phyloP scores from a whole-genome alignment of 2,797 vertebrate species.

The Phrynocephalus forsythii region DNA sequence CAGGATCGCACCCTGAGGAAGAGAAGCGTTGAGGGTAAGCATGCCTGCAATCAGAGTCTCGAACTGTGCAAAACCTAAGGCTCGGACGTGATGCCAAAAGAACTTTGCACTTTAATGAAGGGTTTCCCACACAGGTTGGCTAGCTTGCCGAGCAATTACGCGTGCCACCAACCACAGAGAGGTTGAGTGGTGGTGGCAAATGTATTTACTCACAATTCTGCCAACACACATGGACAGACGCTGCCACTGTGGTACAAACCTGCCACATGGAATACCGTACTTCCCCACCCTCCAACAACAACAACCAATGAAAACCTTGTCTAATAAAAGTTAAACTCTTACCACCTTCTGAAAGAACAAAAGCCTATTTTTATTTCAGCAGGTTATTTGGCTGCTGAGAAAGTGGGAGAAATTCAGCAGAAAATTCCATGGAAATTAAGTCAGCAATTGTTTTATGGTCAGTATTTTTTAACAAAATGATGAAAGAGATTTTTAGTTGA shows the following conservation, averaged over 20 bases:
- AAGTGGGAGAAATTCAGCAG: no score
- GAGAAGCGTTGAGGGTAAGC: background rate
- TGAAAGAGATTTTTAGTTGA: background rate
- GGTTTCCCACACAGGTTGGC: background rate
- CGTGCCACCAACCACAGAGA: background rate
- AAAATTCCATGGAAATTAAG: slow-evolving; percentile 5
- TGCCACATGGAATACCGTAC: background rate
- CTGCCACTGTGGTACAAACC: background rate
- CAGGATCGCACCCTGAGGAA: background rate
- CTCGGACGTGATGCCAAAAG: background rate
- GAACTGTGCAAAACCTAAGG: background rate
- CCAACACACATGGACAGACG: background rate
- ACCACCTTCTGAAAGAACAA: slow-evolving; percentile 15
- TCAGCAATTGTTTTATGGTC: background rate
- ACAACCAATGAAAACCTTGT: background rate
- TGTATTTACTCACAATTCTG: background rate
- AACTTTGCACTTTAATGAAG: background rate
- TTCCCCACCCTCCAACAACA: background rate
- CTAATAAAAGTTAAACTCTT: slow-evolving; percentile 11
- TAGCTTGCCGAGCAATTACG: background rate
- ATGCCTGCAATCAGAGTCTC: background rate
- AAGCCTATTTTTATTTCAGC: slow-evolving; percentile 25
- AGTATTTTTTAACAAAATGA: background rate
- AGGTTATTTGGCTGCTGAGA: background rate
- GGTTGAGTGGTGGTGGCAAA: background rate